Conservation (phyloP, 1,140 invertebrate species). For the Rhopalosiphum maidis region DNA sequence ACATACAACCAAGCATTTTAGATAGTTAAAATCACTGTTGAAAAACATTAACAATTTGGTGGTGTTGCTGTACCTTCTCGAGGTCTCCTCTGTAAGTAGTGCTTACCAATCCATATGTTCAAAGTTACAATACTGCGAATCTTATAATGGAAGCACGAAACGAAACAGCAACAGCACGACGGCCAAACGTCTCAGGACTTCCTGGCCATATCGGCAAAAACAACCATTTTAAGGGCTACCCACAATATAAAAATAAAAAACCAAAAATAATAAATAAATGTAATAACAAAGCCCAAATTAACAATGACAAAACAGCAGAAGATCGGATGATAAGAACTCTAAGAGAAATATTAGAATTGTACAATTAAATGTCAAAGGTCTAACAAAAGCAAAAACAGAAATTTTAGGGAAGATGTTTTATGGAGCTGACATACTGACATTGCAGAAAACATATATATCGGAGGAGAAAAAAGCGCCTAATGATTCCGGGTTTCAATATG, state of each 20-base stretch:
- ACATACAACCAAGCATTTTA: background rate
- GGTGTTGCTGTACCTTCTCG: background rate
- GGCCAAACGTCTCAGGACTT: background rate
- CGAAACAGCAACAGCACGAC: background rate
- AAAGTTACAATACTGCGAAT: background rate
- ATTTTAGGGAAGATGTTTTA: background rate
- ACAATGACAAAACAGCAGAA: no score
- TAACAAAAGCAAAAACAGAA: no score
- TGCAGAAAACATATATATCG: background rate
- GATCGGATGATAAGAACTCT: no score
- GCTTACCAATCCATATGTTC: background rate
- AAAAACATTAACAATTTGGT: background rate
- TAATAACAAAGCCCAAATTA: no score
- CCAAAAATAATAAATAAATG: no score
- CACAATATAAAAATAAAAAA: no score
- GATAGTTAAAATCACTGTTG: background rate
- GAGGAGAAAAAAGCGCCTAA: background rate
- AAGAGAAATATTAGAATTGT: no score
- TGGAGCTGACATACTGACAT: background rate
- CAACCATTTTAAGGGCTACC: background rate
- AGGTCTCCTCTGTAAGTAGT: background rate
- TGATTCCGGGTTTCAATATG: background rate
- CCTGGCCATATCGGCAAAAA: background rate
- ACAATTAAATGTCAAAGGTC: no score
- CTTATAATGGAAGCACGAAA: no score